Percentiles rank a stretch among this genome's conserved stretches.
Conservation (phyloP, 2,113 vertebrate genomes). For the Rissa tridactyla region DNA sequence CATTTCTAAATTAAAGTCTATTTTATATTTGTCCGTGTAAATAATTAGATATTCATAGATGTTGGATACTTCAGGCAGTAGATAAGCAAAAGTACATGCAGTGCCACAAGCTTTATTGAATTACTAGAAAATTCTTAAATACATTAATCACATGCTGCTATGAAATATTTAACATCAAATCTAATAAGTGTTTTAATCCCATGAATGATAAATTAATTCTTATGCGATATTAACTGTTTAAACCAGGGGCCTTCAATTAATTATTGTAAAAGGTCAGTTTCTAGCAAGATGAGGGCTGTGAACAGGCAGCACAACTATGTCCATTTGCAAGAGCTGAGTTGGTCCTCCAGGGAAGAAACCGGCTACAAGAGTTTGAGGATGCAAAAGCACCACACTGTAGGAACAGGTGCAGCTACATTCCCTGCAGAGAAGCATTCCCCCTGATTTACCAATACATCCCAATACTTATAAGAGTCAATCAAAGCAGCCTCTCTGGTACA, state of each 20-base stretch:
- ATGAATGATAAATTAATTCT: not conserved
- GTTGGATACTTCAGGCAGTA: not conserved
- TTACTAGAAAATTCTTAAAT: slow-evolving; percentile 11
- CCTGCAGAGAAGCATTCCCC: not conserved
- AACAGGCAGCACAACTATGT: not conserved
- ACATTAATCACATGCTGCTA: not conserved
- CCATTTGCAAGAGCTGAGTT: not conserved
- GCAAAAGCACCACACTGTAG: not conserved
- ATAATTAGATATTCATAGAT: not conserved
- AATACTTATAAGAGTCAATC: not conserved
- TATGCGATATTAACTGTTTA: not conserved
- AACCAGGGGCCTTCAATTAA: not conserved
- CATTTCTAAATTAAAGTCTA: not conserved
- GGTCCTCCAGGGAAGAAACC: not conserved
- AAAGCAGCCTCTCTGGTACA: not conserved
- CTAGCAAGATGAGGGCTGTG: not conserved
- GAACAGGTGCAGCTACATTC: not conserved
- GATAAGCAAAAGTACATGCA: not conserved
- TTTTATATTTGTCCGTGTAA: not conserved
- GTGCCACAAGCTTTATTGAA: slow-evolving; percentile 18
- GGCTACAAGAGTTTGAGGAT: not conserved
- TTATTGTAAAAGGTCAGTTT: not conserved
- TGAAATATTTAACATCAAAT: slow-evolving; percentile 10
- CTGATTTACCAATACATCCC: not conserved
- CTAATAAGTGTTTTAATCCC: not conserved